These are phyloP conservation scores for Heptranchias perlo DNA, from an alignment of 2,113 vertebrate genomes.

Conservation along the genomic window DNA sequence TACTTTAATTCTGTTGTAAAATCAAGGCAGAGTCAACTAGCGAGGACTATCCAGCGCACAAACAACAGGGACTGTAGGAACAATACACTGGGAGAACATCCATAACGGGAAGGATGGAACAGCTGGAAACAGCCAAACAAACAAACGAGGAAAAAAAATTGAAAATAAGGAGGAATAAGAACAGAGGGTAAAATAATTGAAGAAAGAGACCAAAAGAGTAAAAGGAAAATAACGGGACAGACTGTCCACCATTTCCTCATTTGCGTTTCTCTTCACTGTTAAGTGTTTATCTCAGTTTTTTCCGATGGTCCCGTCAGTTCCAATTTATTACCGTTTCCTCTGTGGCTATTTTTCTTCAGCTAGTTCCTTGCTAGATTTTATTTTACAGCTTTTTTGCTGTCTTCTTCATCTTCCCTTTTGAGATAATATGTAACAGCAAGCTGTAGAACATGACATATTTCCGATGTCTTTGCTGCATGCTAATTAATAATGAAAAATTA, in stretches of 20 bases:
- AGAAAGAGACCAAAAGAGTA: neutral
- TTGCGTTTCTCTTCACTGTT: neutral
- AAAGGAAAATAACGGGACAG: neutral
- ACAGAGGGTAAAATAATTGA: neutral
- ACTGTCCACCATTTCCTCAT: neutral
- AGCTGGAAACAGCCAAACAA: neutral
- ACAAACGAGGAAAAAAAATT: neutral
- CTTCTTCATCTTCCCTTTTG: neutral
- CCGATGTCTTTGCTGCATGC: neutral
- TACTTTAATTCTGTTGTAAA: neutral
- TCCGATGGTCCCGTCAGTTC: neutral
- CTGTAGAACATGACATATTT: neutral
- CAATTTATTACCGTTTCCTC: neutral
- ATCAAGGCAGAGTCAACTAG: neutral
- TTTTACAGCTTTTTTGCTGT: neutral
- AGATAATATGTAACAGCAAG: neutral
- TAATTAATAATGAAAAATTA: neutral
- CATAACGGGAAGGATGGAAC: neutral
- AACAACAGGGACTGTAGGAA: neutral
- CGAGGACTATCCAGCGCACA: neutral
- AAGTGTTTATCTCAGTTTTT: neutral
- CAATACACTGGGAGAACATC: neutral
- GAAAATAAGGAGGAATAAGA: neutral
- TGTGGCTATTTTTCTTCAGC: neutral
- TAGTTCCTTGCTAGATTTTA: neutral